Evolutionary conservation across 2,797 vertebrate genomes (phyloP).

Genomic region (Acrossocheilus fasciatus): DNA sequence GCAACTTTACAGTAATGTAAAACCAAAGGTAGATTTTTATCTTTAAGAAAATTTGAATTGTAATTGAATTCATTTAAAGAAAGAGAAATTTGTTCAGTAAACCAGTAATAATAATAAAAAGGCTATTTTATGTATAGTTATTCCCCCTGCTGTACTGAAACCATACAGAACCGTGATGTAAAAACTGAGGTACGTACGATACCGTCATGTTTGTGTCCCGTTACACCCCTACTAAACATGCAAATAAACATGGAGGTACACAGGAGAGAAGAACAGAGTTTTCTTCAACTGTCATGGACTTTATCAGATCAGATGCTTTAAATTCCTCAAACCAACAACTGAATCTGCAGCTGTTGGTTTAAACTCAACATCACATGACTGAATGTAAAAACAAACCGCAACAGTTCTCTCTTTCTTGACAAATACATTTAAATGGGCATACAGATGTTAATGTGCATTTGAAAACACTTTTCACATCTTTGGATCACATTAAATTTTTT

Average conservation of each 20-base stretch:
- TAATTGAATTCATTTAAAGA: too few species aligned
- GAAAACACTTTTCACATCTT: neutral
- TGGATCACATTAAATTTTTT: neutral
- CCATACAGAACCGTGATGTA: neutral
- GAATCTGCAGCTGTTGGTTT: conserved; percentile 4
- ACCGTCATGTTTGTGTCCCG: neutral
- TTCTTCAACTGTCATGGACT: conserved; percentile 15
- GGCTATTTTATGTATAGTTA: too few species aligned
- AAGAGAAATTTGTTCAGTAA: too few species aligned
- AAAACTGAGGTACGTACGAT: neutral
- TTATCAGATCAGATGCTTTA: conserved; percentile 52
- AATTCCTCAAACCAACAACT: conserved; percentile 45
- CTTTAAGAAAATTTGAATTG: too few species aligned
- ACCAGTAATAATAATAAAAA: too few species aligned
- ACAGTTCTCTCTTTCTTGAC: neutral
- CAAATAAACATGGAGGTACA: neutral
- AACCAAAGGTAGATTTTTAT: too few species aligned
- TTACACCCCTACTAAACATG: neutral
- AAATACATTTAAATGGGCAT: neutral
- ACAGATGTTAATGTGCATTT: neutral
- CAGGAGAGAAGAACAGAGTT: neutral
- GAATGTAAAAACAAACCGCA: neutral
- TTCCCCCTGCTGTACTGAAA: neutral
- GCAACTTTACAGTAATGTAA: too few species aligned
- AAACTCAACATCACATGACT: neutral